Conservation (phyloP, 92 coral and sea anemone species). For the Palythoa grandis region DNA sequence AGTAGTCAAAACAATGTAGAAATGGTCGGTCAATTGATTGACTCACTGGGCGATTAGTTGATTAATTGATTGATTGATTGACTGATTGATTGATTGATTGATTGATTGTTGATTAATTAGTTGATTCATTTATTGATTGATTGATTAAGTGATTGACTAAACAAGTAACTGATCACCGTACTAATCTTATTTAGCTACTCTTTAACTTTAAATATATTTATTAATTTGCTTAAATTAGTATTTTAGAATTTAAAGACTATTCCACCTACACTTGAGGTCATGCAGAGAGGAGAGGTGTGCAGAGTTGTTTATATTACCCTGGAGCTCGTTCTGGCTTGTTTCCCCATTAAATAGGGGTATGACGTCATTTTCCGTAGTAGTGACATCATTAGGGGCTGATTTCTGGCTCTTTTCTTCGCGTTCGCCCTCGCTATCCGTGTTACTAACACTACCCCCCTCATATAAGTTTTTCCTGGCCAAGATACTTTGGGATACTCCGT, state of each 20-base stretch:
- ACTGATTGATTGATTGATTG: no score
- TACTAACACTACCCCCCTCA: slow-evolving; percentile 44
- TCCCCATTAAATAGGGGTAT: slow-evolving; percentile 36
- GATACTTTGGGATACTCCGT: slow-evolving; percentile 53
- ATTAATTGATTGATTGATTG: no score
- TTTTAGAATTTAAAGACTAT: not conserved
- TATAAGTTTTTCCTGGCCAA: slow-evolving; percentile 56
- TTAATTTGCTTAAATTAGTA: not conserved
- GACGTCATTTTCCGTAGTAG: not conserved
- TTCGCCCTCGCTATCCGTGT: slow-evolving; percentile 35
- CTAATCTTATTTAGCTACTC: no score
- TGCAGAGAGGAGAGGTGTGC: slow-evolving; percentile 39
- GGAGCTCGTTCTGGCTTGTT: slow-evolving; percentile 37
- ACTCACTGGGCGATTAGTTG: not conserved
- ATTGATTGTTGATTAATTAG: no score
- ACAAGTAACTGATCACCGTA: no score
- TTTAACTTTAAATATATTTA: no score
- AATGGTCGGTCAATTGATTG: not conserved
- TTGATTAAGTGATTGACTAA: not conserved
- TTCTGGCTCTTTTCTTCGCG: slow-evolving; percentile 31
- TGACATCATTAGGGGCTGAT: slow-evolving; percentile 4
- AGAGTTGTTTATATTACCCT: slow-evolving; percentile 38
- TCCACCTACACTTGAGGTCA: slow-evolving; percentile 40
- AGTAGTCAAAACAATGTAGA: no score
- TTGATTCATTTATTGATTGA: no score